These are phyloP conservation scores for Sus cebifrons DNA, from an alignment of 2,797 vertebrate genomes.

Conservation along the genomic window DNA sequence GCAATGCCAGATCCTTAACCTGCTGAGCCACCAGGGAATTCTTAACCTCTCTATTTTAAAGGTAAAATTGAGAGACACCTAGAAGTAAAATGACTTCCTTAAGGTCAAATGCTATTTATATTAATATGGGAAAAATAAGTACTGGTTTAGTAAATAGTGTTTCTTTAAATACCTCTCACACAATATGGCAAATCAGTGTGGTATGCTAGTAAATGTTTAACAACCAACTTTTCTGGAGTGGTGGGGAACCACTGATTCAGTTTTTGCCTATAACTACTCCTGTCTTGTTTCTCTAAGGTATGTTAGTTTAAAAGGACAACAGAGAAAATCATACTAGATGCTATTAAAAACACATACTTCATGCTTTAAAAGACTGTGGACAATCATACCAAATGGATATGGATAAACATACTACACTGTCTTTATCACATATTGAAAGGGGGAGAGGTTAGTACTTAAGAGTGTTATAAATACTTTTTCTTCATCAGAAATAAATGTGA, in stretches of 20 bases:
- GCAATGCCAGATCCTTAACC: no score
- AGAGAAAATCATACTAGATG: background rate
- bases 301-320: conserved; percentile 28
- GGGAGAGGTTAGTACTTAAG: background rate
- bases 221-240: conserved; percentile 24
- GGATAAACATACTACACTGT: background rate
- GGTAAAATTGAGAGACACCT: background rate
- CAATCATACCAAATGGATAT: background rate
- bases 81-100: conserved; percentile 41
- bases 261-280: background rate
- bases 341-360: background rate
- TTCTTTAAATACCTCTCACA: conserved; percentile 2
- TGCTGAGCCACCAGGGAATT: no score
- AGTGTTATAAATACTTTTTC: conserved; percentile 23
- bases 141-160: background rate
- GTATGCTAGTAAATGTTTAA: conserved; percentile 17
- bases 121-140: conserved; percentile 50
- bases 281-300: background rate
- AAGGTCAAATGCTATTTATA: conserved; percentile 32
- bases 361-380: background rate
- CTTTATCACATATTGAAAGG: background rate
- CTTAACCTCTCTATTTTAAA: background rate
- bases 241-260: background rate
- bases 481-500: conserved; percentile 13
- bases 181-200: conserved; percentile 23